Evolutionary conservation across 1,140 invertebrate species (phyloP).

Genomic region (Scaptodrosophila lebanonensis): DNA sequence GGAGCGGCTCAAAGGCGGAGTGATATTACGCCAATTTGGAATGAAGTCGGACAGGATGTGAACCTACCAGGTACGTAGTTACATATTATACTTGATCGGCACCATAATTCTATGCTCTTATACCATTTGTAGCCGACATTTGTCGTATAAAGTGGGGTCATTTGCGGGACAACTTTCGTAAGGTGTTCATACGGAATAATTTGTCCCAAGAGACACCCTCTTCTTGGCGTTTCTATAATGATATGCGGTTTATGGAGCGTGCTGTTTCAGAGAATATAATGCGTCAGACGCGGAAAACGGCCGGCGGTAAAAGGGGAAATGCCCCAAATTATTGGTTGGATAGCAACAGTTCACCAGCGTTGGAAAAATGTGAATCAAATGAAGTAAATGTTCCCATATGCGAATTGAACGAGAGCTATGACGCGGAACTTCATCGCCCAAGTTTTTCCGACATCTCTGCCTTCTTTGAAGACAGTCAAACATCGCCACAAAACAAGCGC

Average conservation of each 20-base stretch:
- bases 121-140: slow-evolving; percentile 44
- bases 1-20: slow-evolving; percentile 63
- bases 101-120: neutral
- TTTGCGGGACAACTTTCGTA: slow-evolving; percentile 66
- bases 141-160: slow-evolving; percentile 71
- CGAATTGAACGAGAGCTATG: slow-evolving; percentile 60
- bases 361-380: slow-evolving; percentile 36
- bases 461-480: slow-evolving; percentile 55
- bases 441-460: slow-evolving; percentile 66
- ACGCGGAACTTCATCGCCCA: slow-evolving; percentile 59
- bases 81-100: neutral
- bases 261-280: slow-evolving; percentile 66
- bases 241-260: slow-evolving; percentile 70
- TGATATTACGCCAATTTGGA: slow-evolving; percentile 66
- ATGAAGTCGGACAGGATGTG: slow-evolving; percentile 66
- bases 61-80: slow-evolving; percentile 54
- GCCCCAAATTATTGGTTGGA: slow-evolving; percentile 46
- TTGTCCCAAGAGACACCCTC: slow-evolving; percentile 63
- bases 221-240: slow-evolving; percentile 69
- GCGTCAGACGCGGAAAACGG: slow-evolving; percentile 46
- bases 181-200: slow-evolving; percentile 69
- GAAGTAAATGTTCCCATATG: slow-evolving; percentile 60
- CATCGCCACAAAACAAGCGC: slow-evolving; percentile 33
- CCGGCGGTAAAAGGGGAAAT: slow-evolving; percentile 36
- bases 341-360: slow-evolving; percentile 47